Evolutionary conservation across 2,888 invertebrate species (phyloP), one percentile per base, ranked within the genome.

Genomic region (Oegoconia quadripuncta): DNA sequence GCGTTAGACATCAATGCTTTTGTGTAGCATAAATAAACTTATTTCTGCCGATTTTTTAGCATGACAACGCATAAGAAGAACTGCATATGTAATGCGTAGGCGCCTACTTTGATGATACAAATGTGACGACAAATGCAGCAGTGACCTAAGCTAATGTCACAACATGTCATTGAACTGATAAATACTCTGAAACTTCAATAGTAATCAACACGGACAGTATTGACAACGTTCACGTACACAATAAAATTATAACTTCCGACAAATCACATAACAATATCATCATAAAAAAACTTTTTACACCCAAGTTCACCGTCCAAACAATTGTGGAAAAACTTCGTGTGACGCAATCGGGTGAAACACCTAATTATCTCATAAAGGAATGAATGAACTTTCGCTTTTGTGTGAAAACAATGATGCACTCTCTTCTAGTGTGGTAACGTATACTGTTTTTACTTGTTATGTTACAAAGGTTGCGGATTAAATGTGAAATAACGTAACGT

Each of bases 341-440:
- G 86, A 86, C 68, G 86, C 71, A 84, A 86, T 74, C 58, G 50
- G 74, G 82, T 81, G 86, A 84, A 84, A 84, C 82, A 80, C 66
- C 72, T 79, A 82, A 84, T 86, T 86, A 83, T 77, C 80, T 78
- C 34, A 79, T 75, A 74, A 72, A 70, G 56, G 66, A 70, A 74
- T 76, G 77, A 78, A 74, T 76, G 74, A 76, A 82, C 87, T 86
- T 86, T 86, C 86, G 80, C 87, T 84, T 84, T 86, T 84, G 81
- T 84, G 61, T 70, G 73, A 50, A 65, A 76, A 84, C 86, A 86
- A 84, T 86, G 78, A 55, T 64, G 65, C 69, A 64, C 74, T 71
- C 73, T 75, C 72, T 68, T 72, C 71, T 67, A 66, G 62, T 69
- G 79, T 68, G 69, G 71, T 74, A 74, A 74, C 53, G 51, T 66